phyloP scores from a whole-genome alignment of 2,113 vertebrate genomes.

The Danionella cerebrum region DNA sequence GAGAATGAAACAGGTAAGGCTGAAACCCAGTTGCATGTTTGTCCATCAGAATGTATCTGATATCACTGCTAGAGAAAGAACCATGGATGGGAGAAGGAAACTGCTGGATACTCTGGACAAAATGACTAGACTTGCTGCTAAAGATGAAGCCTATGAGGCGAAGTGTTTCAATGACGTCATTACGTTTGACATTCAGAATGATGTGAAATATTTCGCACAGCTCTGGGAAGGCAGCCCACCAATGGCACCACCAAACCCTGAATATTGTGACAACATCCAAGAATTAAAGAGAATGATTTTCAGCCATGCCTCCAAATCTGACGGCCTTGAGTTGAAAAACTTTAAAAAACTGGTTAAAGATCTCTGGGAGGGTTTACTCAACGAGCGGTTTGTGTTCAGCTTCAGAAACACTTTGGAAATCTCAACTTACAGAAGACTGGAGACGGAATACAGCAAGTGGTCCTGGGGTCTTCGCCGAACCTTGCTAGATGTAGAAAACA shows the following conservation, averaged over 20 bases:
- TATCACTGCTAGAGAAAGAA: slow-evolving; percentile 52
- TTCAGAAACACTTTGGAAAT: too few species aligned
- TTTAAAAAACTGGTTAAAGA: too few species aligned
- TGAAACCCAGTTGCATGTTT: slow-evolving; percentile 60
- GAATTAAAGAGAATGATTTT: slow-evolving; percentile 16
- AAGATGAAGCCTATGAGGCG: slow-evolving; percentile 47
- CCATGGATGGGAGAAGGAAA: slow-evolving; percentile 39
- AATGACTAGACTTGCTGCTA: slow-evolving; percentile 49
- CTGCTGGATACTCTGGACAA: slow-evolving; percentile 55
- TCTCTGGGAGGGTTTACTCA: too few species aligned
- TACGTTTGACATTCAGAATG: slow-evolving; percentile 31
- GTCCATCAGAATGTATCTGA: slow-evolving; percentile 64
- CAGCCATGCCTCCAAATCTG: too few species aligned
- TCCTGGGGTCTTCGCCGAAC: background rate
- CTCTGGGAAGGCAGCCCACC: slow-evolving; percentile 43
- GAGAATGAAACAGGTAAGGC: slow-evolving; percentile 57
- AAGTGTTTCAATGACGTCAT: slow-evolving; percentile 48
- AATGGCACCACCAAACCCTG: slow-evolving; percentile 44
- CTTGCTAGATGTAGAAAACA: background rate
- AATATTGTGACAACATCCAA: too few species aligned
- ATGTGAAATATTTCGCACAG: slow-evolving; percentile 40
- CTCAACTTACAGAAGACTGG: too few species aligned
- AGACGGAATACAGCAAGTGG: too few species aligned
- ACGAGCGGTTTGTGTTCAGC: too few species aligned
- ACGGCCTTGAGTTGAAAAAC: too few species aligned